Evolutionary conservation across 2,888 invertebrate species (phyloP), one percentile per base, ranked within the genome.

Genomic region (Muschampia plurimacula): DNA sequence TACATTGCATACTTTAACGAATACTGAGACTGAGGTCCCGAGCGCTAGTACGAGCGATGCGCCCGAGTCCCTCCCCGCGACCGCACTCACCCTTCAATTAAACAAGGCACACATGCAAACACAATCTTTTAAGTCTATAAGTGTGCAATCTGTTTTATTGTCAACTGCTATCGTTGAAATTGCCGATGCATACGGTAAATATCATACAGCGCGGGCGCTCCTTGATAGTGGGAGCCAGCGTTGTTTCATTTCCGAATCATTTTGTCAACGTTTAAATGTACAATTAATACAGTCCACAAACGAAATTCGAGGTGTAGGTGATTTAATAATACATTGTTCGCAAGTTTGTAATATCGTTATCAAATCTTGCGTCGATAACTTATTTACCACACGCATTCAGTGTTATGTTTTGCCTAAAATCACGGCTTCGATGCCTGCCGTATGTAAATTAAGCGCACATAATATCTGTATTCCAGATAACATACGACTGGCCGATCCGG

Each of bases 221-320:
- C 49, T 71, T 4, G 71, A 71, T 49, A 66, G 22, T 15, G 71
- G 71, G n/a, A 71, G 71, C 46, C 36, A 71, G 22, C 46, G 71
- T 22, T 46, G 71, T 60, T 66, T 63, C 10, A 41, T 63, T 15
- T 15, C 62, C 4, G 41, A 63, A 15, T 63, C 41, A 15, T 2
- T 41, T 15, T 41, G 63, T 41, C 41, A 63, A 41, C 10, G n/a
- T 15, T 10, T 63, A 63, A 41, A 41, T 1, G 12, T 22, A 39
- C 41, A n/a, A 41, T 41, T 63, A 39, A 41, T 63, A 63, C 44
- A 63, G 63, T 63, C 71, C 66, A 66, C 71, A 28, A 28, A 71
- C 13, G 60, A 71, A 60, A 71, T 71, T 22, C n/a, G 60, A 5
- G 71, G 71, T 8, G 49, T 66, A 66, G 71, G 71, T 46, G 32